Evolutionary conservation across 2,797 vertebrate genomes (phyloP).

Genomic region (Bradypodion pumilum): DNA sequence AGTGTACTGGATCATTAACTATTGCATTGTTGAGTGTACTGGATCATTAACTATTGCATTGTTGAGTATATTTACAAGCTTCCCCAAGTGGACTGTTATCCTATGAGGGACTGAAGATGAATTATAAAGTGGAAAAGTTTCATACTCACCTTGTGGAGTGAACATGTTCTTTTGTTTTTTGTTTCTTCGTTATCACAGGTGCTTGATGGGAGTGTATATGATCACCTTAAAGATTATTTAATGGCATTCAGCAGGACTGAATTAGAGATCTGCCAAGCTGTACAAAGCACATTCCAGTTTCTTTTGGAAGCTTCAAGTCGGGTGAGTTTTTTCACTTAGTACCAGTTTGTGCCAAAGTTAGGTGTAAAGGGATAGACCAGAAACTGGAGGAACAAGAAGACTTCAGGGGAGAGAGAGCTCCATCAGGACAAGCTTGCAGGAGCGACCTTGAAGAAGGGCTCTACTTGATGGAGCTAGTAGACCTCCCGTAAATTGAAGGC

Average conservation of each 20-base stretch:
- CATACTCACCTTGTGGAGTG: accelerated
- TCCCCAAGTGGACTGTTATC: neutral
- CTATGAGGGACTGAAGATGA: accelerated
- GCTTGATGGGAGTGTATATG: slow-evolving; percentile 92
- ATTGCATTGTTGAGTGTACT: accelerated
- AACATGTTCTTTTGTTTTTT: neutral
- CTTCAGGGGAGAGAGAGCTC: no score
- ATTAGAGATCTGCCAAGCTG: slow-evolving; percentile 90
- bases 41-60: neutral
- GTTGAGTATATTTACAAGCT: accelerated
- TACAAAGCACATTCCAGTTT: slow-evolving; percentile 97
- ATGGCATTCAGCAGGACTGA: slow-evolving; percentile 93
- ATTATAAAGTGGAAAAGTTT: accelerated
- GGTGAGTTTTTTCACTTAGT: slow-evolving; percentile 77
- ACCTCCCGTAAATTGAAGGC: no score
- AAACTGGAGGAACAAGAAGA: neutral
- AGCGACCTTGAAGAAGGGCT: no score
- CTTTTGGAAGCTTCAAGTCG: slow-evolving; percentile 94
- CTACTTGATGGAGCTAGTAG: no score
- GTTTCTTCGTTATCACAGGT: slow-evolving; percentile 70
- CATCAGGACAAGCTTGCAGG: no score
- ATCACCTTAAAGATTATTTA: slow-evolving; percentile 97
- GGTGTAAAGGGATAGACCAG: no score
- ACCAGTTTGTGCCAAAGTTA: neutral
- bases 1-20: accelerated